A percentile compares a stretch with the other conserved stretches of the same genome.
Evolutionary conservation across 1,140 invertebrate species (phyloP).

Genomic region (Lordiphosa collinella): DNA sequence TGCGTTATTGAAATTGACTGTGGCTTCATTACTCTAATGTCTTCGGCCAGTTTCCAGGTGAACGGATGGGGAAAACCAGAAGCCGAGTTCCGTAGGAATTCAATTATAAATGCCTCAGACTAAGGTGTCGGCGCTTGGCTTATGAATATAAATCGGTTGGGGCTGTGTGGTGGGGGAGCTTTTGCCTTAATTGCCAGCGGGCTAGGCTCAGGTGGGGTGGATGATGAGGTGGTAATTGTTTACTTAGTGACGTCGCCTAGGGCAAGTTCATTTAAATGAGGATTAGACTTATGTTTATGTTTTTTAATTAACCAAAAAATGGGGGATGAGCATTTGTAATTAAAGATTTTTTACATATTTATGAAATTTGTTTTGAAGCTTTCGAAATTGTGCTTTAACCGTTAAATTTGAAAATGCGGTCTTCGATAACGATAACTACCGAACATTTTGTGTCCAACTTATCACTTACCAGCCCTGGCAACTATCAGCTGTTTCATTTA

Average conservation of each 20-base stretch:
- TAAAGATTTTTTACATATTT: too few species aligned
- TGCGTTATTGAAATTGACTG: slow-evolving; percentile 77
- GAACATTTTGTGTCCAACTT: slow-evolving; percentile 2
- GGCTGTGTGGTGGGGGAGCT: slow-evolving; percentile 57
- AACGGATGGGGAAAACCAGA: slow-evolving; percentile 1
- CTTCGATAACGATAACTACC: slow-evolving; percentile 9
- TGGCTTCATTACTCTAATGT: slow-evolving; percentile 73
- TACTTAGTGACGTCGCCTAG: slow-evolving; percentile 36
- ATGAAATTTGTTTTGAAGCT: too few species aligned
- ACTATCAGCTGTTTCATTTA: slow-evolving; percentile 18
- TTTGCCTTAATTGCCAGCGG: slow-evolving; percentile 61
- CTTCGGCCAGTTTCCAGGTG: not conserved
- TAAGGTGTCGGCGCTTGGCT: slow-evolving; percentile 33
- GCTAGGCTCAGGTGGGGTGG: slow-evolving; percentile 16
- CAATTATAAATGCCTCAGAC: slow-evolving; percentile 61
- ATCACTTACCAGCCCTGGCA: slow-evolving; percentile 11
- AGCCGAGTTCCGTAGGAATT: slow-evolving; percentile 44
- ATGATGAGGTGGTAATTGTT: slow-evolving; percentile 31
- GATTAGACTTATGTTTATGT: slow-evolving; percentile 22
- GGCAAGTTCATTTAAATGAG: slow-evolving; percentile 45
- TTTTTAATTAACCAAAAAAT: slow-evolving; percentile 40
- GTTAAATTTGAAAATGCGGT: not conserved
- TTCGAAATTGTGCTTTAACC: too few species aligned
- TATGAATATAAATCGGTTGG: slow-evolving; percentile 73
- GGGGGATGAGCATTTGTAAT: too few species aligned